Conservation (phyloP, 2,797 vertebrate species). For the Phaenicophaeus curvirostris region DNA sequence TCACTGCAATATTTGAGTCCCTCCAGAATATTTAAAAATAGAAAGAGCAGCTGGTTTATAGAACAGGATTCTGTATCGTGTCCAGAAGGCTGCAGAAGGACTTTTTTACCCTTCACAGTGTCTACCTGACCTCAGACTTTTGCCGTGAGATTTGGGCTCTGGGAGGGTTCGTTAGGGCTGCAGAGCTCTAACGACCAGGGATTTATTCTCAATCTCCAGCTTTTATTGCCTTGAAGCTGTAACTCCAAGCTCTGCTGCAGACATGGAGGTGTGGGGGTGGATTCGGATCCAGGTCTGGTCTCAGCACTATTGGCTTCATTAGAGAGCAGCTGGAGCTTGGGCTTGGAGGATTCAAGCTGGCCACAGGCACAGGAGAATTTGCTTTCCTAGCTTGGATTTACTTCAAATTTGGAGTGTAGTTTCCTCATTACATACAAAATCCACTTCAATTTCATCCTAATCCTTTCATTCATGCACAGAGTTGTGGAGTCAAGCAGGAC, state of each 20-base stretch:
- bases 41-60: slow-evolving; percentile 14
- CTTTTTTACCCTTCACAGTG: neutral
- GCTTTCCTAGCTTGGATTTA: neutral
- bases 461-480: neutral
- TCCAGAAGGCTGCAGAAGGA: neutral
- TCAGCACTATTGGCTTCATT: neutral
- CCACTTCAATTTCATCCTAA: neutral
- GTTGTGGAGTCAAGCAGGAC: neutral
- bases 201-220: neutral
- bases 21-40: neutral
- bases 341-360: neutral
- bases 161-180: neutral
- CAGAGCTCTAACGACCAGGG: neutral
- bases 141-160: neutral
- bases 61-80: neutral
- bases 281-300: neutral
- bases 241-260: neutral
- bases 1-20: neutral
- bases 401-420: neutral
- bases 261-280: neutral
- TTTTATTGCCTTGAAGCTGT: neutral
- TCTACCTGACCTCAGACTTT: neutral
- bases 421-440: neutral
- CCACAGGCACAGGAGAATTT: neutral
- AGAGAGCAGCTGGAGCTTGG: neutral